Evolutionary conservation across 2,113 vertebrate genomes (phyloP).

Genomic region (Excalfactoria chinensis): DNA sequence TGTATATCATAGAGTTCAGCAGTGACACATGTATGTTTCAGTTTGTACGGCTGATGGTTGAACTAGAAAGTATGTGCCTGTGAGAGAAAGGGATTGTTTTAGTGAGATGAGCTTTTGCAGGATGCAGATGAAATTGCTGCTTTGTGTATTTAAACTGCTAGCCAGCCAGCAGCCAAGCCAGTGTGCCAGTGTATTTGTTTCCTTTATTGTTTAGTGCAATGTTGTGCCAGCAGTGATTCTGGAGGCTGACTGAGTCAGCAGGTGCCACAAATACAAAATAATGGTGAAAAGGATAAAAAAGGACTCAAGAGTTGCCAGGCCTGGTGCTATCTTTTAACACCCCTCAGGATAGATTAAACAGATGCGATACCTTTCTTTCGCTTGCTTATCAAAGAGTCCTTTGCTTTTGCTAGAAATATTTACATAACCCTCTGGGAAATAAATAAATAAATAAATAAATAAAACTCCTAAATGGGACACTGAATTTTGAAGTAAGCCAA

Average conservation of each 20-base stretch:
- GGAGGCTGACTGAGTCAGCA: constrained; percentile 51
- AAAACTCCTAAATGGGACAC: neutral
- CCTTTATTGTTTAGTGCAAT: constrained; percentile 40
- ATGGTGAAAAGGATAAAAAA: constrained; percentile 25
- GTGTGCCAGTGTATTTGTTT: neutral
- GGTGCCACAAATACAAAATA: constrained; percentile 48
- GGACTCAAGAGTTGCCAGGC: neutral
- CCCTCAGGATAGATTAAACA: neutral
- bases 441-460: neutral
- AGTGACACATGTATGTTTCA: neutral
- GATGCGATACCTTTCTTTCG: neutral
- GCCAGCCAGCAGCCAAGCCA: neutral
- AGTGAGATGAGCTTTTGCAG: neutral
- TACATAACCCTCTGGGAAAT: neutral
- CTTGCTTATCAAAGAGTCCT: neutral
- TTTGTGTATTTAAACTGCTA: constrained; percentile 40
- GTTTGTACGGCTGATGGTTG: neutral
- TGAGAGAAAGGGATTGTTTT: neutral
- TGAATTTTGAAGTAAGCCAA: neutral
- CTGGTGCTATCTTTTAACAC: constrained; percentile 6
- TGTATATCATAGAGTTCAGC: neutral
- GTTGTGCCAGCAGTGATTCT: constrained; percentile 46
- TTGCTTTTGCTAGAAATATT: neutral
- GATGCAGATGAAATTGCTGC: neutral
- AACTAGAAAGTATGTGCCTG: neutral